Percentiles rank a stretch among this genome's conserved stretches.
These are phyloP conservation scores for Lichenostomus cassidix DNA, from an alignment of 2,113 vertebrate genomes.

Conservation along the genomic window DNA sequence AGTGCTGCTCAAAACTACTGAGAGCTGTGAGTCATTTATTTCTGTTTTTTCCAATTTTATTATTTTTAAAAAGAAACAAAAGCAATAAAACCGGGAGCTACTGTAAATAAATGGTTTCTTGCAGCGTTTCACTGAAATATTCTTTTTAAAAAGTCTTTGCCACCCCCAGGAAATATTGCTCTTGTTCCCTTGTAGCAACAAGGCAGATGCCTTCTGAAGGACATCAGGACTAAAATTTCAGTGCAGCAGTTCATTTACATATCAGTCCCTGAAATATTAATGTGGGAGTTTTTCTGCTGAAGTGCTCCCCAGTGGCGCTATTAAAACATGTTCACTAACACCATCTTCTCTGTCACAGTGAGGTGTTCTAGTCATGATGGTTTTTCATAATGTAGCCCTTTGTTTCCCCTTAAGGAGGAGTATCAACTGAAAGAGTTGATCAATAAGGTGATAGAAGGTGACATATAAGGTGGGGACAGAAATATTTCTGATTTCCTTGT, in stretches of 20 bases:
- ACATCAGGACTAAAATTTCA: background rate
- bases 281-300: background rate
- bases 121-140: background rate
- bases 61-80: background rate
- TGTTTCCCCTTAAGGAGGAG: background rate
- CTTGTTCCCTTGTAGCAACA: background rate
- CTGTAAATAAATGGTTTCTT: background rate
- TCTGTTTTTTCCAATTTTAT: background rate
- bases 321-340: background rate
- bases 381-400: background rate
- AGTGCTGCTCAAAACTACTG: background rate
- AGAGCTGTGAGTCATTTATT: background rate
- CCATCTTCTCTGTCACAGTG: background rate
- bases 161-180: background rate
- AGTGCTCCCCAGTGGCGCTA: background rate
- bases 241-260: background rate
- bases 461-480: background rate
- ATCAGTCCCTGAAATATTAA: slow-evolving; percentile 12
- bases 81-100: background rate
- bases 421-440: background rate
- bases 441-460: background rate
- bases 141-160: background rate
- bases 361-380: background rate
- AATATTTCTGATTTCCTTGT: background rate
- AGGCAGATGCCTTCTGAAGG: background rate